Conservation (phyloP, 2,888 invertebrate species). For the Apamea epomidion region DNA sequence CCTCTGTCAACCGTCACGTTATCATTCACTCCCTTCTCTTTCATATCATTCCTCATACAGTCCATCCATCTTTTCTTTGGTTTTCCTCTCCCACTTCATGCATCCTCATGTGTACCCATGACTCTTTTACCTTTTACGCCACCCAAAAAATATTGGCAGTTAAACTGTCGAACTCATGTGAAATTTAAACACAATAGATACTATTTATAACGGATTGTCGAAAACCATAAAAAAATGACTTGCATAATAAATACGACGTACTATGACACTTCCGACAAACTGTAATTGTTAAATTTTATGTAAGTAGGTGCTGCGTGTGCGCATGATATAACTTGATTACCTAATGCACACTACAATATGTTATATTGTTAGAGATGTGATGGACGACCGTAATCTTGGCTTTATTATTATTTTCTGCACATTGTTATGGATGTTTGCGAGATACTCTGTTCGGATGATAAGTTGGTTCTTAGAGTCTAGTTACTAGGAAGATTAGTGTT, state of each 20-base stretch:
- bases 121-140: background rate
- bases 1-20: background rate
- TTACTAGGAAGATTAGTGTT: background rate
- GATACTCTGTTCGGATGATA: slow-evolving; percentile 3
- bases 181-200: slow-evolving; percentile 17
- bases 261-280: slow-evolving; percentile 63
- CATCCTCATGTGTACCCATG: background rate
- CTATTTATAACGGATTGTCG: background rate
- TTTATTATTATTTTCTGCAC: slow-evolving; percentile 40
- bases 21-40: background rate
- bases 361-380: slow-evolving; percentile 53
- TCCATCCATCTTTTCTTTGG: background rate
- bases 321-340: slow-evolving; percentile 63
- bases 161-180: background rate
- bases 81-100: no score
- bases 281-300: slow-evolving; percentile 65
- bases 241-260: slow-evolving; percentile 55
- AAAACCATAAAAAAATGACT: slow-evolving; percentile 43
- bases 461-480: background rate
- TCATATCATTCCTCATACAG: background rate
- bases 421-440: slow-evolving; percentile 5
- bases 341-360: slow-evolving; percentile 50
- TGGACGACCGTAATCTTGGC: slow-evolving; percentile 20
- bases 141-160: background rate
- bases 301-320: slow-evolving; percentile 62